Percentiles rank a stretch among this genome's conserved stretches.
Evolutionary conservation across 2,797 vertebrate genomes (phyloP).

Genomic region (Clarias fuscus): DNA sequence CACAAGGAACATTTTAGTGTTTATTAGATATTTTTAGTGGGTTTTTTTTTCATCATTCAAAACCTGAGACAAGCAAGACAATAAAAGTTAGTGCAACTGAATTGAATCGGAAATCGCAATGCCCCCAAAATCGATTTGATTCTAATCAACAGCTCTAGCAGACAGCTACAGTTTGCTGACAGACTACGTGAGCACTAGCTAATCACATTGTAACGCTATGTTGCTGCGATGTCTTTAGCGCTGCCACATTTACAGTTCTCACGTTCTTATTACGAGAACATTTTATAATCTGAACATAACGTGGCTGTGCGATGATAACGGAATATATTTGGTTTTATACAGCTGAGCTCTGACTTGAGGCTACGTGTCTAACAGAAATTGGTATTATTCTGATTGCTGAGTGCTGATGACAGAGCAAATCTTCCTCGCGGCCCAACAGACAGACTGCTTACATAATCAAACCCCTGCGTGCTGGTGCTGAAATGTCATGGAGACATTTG

Average conservation of each 20-base stretch:
- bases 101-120: no score
- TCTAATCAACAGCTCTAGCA: no score
- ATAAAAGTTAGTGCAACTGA: no score
- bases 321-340: background rate
- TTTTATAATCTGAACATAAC: background rate
- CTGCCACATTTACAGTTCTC: background rate
- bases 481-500: slow-evolving; percentile 31
- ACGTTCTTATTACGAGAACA: background rate
- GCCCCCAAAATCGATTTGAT: no score
- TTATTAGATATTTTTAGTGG: no score
- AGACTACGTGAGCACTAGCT: background rate
- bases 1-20: no score
- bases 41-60: no score
- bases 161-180: background rate
- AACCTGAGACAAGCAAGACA: no score
- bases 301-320: background rate
- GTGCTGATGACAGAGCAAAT: background rate
- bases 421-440: slow-evolving; percentile 10
- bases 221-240: background rate
- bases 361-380: no score
- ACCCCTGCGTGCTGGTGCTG: slow-evolving; percentile 28
- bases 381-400: background rate
- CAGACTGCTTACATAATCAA: slow-evolving; percentile 50
- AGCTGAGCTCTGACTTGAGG: background rate
- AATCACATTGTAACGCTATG: background rate